Evolutionary conservation across 2,113 vertebrate species (phyloP).

Genomic region (Columba janthina): DNA sequence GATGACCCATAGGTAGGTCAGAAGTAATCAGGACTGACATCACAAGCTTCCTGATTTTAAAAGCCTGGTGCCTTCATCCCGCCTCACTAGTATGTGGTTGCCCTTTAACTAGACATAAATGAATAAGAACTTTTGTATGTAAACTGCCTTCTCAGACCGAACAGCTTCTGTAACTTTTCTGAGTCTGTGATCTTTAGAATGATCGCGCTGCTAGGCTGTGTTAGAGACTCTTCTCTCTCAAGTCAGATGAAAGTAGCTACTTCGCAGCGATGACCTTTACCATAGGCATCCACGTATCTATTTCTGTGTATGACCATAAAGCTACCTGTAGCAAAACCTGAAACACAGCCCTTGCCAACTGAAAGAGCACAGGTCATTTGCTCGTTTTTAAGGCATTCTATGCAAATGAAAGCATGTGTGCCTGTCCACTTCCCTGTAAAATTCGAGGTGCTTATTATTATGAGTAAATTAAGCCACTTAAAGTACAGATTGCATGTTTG

Average conservation of each 20-base stretch:
- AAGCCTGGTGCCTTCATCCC: not conserved
- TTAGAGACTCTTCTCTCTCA: not conserved
- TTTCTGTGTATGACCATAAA: not conserved
- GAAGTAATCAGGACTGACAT: not conserved
- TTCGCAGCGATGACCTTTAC: not conserved
- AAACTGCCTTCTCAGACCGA: not conserved
- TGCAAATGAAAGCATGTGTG: not conserved
- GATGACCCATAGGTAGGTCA: not conserved
- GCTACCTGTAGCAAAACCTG: not conserved
- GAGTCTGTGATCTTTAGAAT: slow-evolving; percentile 8
- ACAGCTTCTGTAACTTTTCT: not conserved
- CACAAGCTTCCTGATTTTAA: not conserved
- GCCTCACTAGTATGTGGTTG: not conserved
- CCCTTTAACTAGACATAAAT: not conserved
- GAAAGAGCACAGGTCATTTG: not conserved
- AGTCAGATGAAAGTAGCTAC: not conserved
- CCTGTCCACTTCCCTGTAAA: not conserved
- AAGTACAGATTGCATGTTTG: not conserved
- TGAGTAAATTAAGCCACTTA: not conserved
- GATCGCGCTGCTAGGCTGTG: not conserved
- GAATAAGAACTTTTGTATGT: not conserved
- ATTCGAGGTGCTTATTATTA: slow-evolving; percentile 8
- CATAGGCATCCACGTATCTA: not conserved
- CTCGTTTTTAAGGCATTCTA: not conserved
- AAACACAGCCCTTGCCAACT: not conserved